A percentile compares a stretch with the other conserved stretches of the same genome.
phyloP scores from a whole-genome alignment of 1,140 invertebrate species.

The Apis florea region DNA sequence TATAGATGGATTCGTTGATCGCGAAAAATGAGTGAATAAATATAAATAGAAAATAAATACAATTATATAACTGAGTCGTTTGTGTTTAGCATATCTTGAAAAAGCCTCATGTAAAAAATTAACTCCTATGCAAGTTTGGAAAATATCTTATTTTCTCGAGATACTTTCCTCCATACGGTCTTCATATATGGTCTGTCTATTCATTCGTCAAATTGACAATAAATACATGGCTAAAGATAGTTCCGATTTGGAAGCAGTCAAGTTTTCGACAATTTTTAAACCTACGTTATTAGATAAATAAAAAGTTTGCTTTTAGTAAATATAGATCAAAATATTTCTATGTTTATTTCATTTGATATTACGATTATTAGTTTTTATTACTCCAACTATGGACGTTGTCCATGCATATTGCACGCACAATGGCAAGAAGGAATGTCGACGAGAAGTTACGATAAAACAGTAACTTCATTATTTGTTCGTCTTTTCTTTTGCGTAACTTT shows the following conservation, averaged over 20 bases:
- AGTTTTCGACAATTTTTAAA: not conserved
- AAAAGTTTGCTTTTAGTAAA: conserved; percentile 48
- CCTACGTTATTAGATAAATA: conserved; percentile 55
- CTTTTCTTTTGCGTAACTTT: conserved; percentile 53
- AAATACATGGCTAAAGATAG: conserved; percentile 38
- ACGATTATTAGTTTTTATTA: conserved; percentile 23
- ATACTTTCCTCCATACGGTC: conserved; percentile 18
- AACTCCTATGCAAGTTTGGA: conserved; percentile 59
- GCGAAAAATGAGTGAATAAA: conserved; percentile 27
- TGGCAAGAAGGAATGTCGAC: conserved; percentile 60
- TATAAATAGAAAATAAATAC: conserved; percentile 56
- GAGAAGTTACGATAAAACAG: conserved; percentile 36
- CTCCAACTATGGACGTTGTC: conserved; percentile 25
- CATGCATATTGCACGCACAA: conserved; percentile 11
- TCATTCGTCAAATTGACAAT: not conserved
- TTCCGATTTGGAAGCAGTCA: conserved; percentile 36
- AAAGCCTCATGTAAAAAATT: conserved; percentile 71
- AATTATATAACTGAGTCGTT: conserved; percentile 26
- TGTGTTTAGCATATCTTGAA: conserved; percentile 43
- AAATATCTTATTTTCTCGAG: conserved; percentile 26
- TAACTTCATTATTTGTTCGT: conserved; percentile 35
- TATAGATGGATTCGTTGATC: conserved; percentile 49
- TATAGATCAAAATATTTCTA: conserved; percentile 50
- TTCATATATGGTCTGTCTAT: not conserved
- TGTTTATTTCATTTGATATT: conserved; percentile 29